Percentiles rank a stretch among this genome's conserved stretches.
These are phyloP conservation scores for Lepilemur ruficaudatus DNA, from an alignment of 2,797 vertebrate species.

Conservation along the genomic window DNA sequence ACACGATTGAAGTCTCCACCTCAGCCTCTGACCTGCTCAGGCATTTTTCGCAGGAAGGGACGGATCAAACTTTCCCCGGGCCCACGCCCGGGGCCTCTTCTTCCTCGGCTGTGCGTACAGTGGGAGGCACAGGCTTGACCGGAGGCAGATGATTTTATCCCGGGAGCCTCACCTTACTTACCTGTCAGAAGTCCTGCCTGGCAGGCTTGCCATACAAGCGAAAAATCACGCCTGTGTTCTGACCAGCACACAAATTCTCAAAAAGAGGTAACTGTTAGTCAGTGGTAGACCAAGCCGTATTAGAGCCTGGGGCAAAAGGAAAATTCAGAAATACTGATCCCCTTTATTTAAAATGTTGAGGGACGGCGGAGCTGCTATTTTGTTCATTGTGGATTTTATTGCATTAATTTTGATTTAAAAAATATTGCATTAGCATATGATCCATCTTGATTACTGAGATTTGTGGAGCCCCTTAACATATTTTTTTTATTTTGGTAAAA, in stretches of 20 bases:
- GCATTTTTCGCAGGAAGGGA: not conserved
- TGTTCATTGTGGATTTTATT: not conserved
- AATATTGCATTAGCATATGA: not conserved
- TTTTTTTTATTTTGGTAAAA: not conserved
- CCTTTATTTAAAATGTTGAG: not conserved
- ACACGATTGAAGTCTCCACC: not conserved
- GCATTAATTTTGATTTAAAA: not conserved
- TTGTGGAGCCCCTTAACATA: not conserved
- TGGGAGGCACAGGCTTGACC: not conserved
- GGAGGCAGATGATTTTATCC: not conserved
- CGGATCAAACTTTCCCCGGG: not conserved
- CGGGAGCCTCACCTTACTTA: not conserved
- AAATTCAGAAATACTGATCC: not conserved
- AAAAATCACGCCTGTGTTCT: not conserved
- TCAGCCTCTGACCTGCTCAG: not conserved
- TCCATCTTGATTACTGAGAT: not conserved
- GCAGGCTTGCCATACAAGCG: rapidly evolving
- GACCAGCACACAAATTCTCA: not conserved
- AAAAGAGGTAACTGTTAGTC: not conserved
- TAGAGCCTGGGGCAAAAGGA: not conserved
- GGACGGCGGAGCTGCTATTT: too few relatives aligned
- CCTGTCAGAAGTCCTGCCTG: not conserved
- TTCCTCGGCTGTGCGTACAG: rapidly evolving
- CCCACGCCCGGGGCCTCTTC: not conserved
- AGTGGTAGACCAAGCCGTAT: too few relatives aligned